Evolutionary conservation across 1,140 invertebrate species (phyloP), one percentile per base, ranked within the genome.

Genomic region (Hypsibius dujardini): DNA sequence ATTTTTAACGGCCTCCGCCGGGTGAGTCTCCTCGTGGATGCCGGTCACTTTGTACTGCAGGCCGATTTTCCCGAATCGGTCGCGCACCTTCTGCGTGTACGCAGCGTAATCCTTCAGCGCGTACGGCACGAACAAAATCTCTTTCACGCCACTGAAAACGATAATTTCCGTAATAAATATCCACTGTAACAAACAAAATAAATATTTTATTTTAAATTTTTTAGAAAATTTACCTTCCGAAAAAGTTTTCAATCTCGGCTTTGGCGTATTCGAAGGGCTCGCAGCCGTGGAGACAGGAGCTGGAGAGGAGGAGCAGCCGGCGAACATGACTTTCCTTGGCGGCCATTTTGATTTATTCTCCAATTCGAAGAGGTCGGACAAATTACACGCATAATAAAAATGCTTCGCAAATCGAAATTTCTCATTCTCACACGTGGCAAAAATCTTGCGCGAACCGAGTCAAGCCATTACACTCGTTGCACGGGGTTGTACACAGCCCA

Each of bases 41-140:
- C 87, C 85, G 72, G 81, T 80, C 1, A 88, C 81, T 70, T 82
- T 73, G 74, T 83, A 86, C 14, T 62, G 47, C 72, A 75, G 76
- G 79, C 87, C 87, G 83, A 85, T 86, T 40, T 83, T 79, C 59
- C 79, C 78, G 69, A 89, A 82, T 40, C 83, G 83, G 74, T 82
- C 79, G 71, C 79, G 80, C 1, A 87, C 83, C 77, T 81, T 86
- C 2, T 80, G 78, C 1, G 86, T 84, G 77, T 90, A 90, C 42
- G 77, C 79, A 77, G 88, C 84, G 79, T 86, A 82, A 75, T 87
- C 80, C 40, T 79, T 81, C 74, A 85, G 70, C 2, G 88, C 88
- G 81, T 88, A 90, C 1, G 88, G 88, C 47, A 90, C 79, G 80
- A 90, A 90, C 12, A 90, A 77, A 70, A 90, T 79, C 50, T 84